A percentile compares a stretch with the other conserved stretches of the same genome.
Evolutionary conservation across 2,888 invertebrate genomes (phyloP).

Genomic region (Boloria euphrosyne): DNA sequence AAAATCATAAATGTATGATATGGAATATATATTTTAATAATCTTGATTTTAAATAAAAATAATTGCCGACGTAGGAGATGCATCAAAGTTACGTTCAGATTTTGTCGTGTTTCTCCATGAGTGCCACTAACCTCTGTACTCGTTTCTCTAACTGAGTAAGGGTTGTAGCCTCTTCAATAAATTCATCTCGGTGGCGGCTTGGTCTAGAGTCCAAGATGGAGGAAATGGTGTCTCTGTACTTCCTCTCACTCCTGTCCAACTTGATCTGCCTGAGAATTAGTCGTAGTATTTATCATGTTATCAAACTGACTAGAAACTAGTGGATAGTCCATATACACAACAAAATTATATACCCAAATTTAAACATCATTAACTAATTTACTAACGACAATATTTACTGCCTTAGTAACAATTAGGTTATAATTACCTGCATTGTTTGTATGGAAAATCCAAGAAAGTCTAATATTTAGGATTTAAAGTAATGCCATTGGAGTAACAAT

Average conservation of each 20-base stretch:
- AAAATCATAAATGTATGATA: not conserved
- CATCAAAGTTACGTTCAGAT: conserved; percentile 29
- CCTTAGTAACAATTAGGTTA: conserved; percentile 1
- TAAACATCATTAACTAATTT: not conserved
- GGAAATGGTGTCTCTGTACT: conserved; percentile 10
- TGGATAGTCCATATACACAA: not conserved
- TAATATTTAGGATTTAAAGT: conserved; percentile 1
- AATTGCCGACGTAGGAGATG: conserved; percentile 40
- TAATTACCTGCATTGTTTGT: not conserved
- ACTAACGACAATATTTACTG: not conserved
- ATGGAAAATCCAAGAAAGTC: not conserved
- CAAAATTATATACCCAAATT: not conserved
- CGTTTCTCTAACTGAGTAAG: conserved; percentile 39
- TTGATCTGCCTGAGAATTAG: conserved; percentile 18
- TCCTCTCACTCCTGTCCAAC: conserved; percentile 22
- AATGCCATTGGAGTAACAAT: conserved; percentile 1
- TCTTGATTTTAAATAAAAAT: too few species aligned
- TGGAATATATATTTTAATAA: too few species aligned
- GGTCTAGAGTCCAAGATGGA: conserved; percentile 35
- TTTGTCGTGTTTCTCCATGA: conserved; percentile 37
- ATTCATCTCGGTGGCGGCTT: conserved; percentile 29
- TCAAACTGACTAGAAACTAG: not conserved
- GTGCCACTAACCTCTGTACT: conserved; percentile 27
- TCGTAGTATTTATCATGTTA: conserved; percentile 31
- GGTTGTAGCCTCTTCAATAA: conserved; percentile 34